A percentile compares a stretch with the other conserved stretches of the same genome.
phyloP scores from a whole-genome alignment of 2,888 invertebrate species.

The Salpingus planirostris region DNA sequence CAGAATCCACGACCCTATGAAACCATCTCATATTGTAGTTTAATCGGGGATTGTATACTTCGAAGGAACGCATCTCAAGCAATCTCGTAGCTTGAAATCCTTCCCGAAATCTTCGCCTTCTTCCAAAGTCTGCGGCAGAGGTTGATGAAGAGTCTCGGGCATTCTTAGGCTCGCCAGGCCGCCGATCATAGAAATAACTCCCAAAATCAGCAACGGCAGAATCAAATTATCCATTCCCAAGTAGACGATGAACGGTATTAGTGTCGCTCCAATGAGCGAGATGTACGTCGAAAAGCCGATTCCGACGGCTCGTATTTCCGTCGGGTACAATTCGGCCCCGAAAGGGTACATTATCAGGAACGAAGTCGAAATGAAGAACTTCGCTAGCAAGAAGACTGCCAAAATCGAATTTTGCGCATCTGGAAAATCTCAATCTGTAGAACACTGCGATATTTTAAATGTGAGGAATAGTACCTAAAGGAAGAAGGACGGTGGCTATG shows the following conservation, averaged over 20 bases:
- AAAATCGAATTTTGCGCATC: conserved; percentile 68
- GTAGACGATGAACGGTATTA: conserved; percentile 86
- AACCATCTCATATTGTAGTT: too few relatives aligned
- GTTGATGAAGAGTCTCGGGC: conserved; percentile 77
- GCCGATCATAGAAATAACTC: conserved; percentile 69
- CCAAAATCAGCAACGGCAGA: conserved; percentile 77
- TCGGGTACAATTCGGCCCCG: conserved; percentile 86
- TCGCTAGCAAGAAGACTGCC: conserved; percentile 69
- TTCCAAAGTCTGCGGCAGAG: conserved; percentile 76
- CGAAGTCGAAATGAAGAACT: conserved; percentile 83
- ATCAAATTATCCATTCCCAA: conserved; percentile 78
- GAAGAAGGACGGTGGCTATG: conserved; percentile 74
- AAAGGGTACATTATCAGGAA: conserved; percentile 89
- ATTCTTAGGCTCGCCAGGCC: conserved; percentile 70
- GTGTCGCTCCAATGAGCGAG: conserved; percentile 77
- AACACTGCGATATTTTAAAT: too few relatives aligned
- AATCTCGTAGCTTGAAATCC: conserved; percentile 69
- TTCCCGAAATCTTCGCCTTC: conserved; percentile 84
- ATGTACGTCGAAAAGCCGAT: conserved; percentile 88
- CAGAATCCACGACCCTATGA: too few relatives aligned
- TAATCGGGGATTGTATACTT: too few relatives aligned
- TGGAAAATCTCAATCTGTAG: too few relatives aligned
- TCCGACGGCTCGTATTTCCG: conserved; percentile 78
- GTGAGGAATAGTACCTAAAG: conserved; percentile 53
- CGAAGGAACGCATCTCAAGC: conserved; percentile 59